Evolutionary conservation across 2,888 invertebrate genomes (phyloP).

Genomic region (Dione juno): DNA sequence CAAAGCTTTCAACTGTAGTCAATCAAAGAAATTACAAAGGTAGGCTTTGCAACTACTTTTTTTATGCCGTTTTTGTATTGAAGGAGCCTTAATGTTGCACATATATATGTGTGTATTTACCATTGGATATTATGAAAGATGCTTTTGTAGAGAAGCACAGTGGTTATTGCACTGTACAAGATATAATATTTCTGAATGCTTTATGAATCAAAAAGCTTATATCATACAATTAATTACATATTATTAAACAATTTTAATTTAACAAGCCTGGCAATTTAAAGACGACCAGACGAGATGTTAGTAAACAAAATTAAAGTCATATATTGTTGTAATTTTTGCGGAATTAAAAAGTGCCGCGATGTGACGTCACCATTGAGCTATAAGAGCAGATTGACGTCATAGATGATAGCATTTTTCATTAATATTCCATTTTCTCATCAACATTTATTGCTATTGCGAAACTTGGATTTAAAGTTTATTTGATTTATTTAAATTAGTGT

Average conservation of each 20-base stretch:
- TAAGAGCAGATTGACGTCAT: constrained; percentile 11
- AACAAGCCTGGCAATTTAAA: no score
- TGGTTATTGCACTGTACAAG: not conserved
- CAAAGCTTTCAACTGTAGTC: constrained; percentile 82
- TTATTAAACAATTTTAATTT: no score
- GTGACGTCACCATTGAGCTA: constrained; percentile 15
- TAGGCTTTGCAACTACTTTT: constrained; percentile 72
- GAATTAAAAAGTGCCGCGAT: constrained; percentile 2
- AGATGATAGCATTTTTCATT: constrained; percentile 8
- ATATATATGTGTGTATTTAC: not conserved
- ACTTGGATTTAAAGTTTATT: not conserved
- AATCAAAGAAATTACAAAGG: constrained; percentile 94
- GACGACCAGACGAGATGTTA: no score
- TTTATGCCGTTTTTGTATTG: not conserved
- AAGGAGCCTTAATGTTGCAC: not conserved
- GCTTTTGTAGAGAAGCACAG: not conserved
- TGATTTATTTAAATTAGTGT: not conserved
- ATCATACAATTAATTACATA: no score
- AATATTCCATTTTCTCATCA: not conserved
- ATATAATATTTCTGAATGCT: not conserved
- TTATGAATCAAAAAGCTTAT: not conserved
- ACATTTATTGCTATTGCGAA: not conserved
- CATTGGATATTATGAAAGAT: not conserved
- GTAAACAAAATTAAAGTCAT: no score
- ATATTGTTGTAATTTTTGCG: constrained; percentile 9